These are phyloP conservation scores for Caenorhabditis sinica DNA, from an alignment of 2,888 invertebrate genomes.

Conservation along the genomic window DNA sequence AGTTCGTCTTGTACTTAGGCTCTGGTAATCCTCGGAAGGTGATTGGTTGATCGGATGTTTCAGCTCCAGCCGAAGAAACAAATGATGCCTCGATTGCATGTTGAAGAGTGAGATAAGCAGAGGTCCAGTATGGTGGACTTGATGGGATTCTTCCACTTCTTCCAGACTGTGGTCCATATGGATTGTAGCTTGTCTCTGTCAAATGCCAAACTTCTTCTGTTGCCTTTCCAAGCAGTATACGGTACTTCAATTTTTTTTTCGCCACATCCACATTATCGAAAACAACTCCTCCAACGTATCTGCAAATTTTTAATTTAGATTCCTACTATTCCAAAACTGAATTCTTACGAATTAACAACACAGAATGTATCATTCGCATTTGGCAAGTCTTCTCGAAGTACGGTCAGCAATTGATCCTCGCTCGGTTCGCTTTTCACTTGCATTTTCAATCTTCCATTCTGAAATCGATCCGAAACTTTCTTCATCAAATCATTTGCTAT, in stretches of 20 bases:
- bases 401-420: conserved; percentile 39
- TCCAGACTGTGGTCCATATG: conserved; percentile 46
- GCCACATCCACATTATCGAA: conserved; percentile 50
- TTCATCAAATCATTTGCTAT: conserved; percentile 48
- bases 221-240: conserved; percentile 48
- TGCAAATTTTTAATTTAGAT: background rate
- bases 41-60: conserved; percentile 25
- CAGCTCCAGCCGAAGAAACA: conserved; percentile 2
- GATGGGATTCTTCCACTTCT: conserved; percentile 67
- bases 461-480: conserved; percentile 29
- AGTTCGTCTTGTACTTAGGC: conserved; percentile 57
- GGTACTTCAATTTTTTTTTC: conserved; percentile 37
- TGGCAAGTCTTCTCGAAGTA: conserved; percentile 54
- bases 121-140: conserved; percentile 78
- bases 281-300: conserved; percentile 65
- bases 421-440: conserved; percentile 28
- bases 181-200: conserved; percentile 35
- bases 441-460: conserved; percentile 32
- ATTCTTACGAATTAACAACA: conserved; percentile 37
- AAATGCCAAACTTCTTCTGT: conserved; percentile 46
- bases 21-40: conserved; percentile 65
- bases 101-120: conserved; percentile 77
- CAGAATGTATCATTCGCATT: conserved; percentile 41
- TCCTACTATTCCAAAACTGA: background rate
- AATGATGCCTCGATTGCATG: conserved; percentile 73